phyloP scores from a whole-genome alignment of 2,797 vertebrate species.

The Acanthurus tractus region DNA sequence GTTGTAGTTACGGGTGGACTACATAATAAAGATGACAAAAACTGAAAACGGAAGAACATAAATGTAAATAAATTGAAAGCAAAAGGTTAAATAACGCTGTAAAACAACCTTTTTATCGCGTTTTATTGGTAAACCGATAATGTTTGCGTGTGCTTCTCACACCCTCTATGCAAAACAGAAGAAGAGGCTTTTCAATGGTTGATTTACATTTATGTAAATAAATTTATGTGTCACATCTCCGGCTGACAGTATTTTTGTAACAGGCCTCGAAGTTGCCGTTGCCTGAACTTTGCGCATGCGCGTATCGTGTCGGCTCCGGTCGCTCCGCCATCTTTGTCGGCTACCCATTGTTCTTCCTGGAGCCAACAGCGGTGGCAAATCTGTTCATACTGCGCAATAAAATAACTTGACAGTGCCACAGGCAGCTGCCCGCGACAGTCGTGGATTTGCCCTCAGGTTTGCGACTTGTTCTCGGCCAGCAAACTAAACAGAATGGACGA shows the following conservation, averaged over 20 bases:
- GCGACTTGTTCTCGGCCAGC: conserved; percentile 78
- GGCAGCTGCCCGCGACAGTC: conserved; percentile 71
- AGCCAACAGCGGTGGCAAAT: conserved; percentile 73
- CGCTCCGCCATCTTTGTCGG: conserved; percentile 84
- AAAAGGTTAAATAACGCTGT: no score
- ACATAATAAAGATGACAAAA: no score
- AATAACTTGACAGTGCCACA: conserved; percentile 54
- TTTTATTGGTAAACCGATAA: not conserved
- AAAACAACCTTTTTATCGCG: not conserved
- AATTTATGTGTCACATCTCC: not conserved
- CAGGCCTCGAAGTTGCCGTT: conserved; percentile 7
- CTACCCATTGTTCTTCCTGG: conserved; percentile 83
- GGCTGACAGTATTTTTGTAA: conserved; percentile 15
- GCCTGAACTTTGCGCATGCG: conserved; percentile 71
- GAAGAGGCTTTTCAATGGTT: not conserved
- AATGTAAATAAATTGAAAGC: no score
- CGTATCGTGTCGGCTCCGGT: conserved; percentile 61
- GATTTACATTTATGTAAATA: not conserved
- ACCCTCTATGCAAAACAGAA: not conserved
- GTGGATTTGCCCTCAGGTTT: conserved; percentile 81
- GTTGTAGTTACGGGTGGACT: no score
- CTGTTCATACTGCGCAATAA: conserved; percentile 62
- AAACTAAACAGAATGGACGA: conserved; percentile 83
- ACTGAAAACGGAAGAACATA: no score
- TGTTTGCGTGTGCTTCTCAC: not conserved